Conservation (phyloP, 2,113 vertebrate genomes). For the Dinomys branickii region DNA sequence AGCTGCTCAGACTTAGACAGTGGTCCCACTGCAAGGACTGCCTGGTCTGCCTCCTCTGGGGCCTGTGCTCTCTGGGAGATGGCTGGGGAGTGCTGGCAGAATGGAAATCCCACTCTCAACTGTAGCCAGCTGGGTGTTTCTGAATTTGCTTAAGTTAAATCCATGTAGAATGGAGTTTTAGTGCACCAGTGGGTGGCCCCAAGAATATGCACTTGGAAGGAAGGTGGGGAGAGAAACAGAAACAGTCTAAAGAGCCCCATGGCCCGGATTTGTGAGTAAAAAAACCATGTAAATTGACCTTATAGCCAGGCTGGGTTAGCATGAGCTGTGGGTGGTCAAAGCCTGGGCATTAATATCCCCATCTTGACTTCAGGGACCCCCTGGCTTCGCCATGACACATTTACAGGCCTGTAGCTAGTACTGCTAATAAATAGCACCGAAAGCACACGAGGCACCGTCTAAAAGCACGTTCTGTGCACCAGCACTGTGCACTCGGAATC, state of each 20-base stretch:
- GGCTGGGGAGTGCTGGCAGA: background rate
- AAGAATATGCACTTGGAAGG: background rate
- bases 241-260: background rate
- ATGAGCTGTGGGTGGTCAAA: background rate
- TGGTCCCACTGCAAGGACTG: fast-evolving
- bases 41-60: background rate
- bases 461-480: background rate
- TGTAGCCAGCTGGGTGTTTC: background rate
- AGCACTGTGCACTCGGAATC: background rate
- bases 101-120: background rate
- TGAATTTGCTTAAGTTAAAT: background rate
- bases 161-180: background rate
- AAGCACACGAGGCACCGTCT: background rate
- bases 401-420: background rate
- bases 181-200: background rate
- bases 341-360: background rate
- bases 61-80: background rate
- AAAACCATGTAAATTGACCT: background rate
- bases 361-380: background rate
- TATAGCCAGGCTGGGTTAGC: too few relatives aligned
- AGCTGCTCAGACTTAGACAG: background rate
- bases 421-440: background rate
- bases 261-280: background rate
- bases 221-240: too few relatives aligned
- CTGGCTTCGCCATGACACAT: background rate